These are phyloP conservation scores for Eidolon helvum DNA, from an alignment of 2,113 vertebrate genomes.

Conservation along the genomic window DNA sequence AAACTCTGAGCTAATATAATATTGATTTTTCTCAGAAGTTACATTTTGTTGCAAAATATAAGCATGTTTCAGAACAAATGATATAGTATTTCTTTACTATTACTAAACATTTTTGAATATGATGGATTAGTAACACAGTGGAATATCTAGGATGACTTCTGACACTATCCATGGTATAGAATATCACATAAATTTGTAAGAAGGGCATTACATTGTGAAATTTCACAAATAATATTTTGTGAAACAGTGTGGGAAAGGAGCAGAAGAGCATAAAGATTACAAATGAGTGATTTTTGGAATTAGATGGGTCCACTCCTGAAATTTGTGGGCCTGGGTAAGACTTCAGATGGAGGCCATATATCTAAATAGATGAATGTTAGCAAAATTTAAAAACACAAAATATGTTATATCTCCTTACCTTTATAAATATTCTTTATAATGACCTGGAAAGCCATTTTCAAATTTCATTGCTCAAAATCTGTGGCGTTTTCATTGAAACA, in stretches of 20 bases:
- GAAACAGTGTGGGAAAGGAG: background rate
- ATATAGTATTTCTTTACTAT: constrained; percentile 36
- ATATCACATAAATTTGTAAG: background rate
- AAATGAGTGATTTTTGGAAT: background rate
- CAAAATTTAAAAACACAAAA: background rate
- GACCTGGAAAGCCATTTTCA: background rate
- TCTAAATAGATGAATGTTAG: background rate
- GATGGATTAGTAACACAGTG: background rate
- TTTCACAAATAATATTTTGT: background rate
- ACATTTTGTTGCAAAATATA: constrained; percentile 57
- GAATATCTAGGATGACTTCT: background rate
- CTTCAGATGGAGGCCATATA: background rate
- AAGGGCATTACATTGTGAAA: background rate
- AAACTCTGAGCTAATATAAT: constrained; percentile 59
- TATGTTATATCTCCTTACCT: background rate
- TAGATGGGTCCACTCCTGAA: background rate
- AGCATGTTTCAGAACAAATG: constrained; percentile 63
- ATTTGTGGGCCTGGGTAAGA: background rate
- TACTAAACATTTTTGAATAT: background rate
- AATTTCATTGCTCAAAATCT: background rate
- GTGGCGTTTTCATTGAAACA: background rate
- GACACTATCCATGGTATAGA: background rate
- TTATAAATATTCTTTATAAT: background rate
- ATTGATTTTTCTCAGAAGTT: constrained; percentile 59
- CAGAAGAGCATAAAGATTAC: background rate